phyloP scores from a whole-genome alignment of 1,140 invertebrate species.

The Oreohelix idahoensis region DNA sequence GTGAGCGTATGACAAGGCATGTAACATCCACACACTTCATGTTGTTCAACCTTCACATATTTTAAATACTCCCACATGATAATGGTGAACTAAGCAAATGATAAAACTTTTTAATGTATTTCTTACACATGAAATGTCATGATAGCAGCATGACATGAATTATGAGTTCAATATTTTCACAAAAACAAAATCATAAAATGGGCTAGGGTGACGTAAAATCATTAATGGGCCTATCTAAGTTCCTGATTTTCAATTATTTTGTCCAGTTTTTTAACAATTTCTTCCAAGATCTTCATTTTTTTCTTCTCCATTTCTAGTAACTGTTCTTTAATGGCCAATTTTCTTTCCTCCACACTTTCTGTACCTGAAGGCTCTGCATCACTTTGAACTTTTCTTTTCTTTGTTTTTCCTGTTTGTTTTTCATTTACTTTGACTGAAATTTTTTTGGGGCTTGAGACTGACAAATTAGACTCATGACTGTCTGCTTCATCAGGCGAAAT shows the following conservation, averaged over 20 bases:
- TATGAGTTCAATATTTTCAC: no score
- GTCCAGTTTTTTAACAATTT: constrained; percentile 31
- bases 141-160: not conserved
- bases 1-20: no score
- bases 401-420: not conserved
- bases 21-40: no score
- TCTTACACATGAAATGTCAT: no score
- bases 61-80: no score
- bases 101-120: no score
- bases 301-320: constrained; percentile 31
- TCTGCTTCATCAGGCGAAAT: constrained; percentile 17
- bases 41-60: no score
- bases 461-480: not conserved
- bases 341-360: not conserved
- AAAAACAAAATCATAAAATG: no score
- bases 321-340: constrained; percentile 35
- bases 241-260: constrained; percentile 26
- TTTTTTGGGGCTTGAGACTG: not conserved
- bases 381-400: constrained; percentile 8
- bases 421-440: constrained; percentile 13
- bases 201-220: not conserved
- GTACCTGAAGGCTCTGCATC: not conserved
- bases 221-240: not conserved
- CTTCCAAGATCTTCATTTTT: constrained; percentile 26
- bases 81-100: no score